Conservation (phyloP, 1,140 invertebrate species). For the fruit fly (Drosophila melanogaster) region DNA sequence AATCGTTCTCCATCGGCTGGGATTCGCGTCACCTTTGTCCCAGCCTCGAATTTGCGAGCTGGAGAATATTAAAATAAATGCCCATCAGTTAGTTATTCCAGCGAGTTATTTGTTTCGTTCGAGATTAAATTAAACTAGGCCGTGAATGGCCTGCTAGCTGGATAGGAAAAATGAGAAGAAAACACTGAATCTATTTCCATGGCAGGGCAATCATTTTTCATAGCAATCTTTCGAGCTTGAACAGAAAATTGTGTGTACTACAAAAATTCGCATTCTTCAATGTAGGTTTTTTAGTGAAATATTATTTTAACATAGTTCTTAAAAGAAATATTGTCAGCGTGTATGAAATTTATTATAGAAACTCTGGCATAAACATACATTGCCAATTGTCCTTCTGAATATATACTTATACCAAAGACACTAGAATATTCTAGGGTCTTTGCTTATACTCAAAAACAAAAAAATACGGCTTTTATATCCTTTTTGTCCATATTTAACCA, state of each 20-base stretch:
- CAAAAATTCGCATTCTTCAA: no score
- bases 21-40: conserved; percentile 9
- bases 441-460: no score
- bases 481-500: conserved; percentile 3
- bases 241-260: not conserved
- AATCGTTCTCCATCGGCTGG: not conserved
- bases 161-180: conserved; percentile 2
- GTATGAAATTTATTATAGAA: no score
- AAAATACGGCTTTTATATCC: conserved; percentile 4
- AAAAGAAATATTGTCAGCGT: not conserved
- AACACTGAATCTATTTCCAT: conserved; percentile 1
- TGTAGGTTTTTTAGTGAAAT: no score
- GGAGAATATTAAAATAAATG: conserved; percentile 78
- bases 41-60: not conserved
- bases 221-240: conserved; percentile 1
- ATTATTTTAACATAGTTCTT: no score
- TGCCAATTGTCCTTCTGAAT: no score
- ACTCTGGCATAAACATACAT: no score
- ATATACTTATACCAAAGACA: no score
- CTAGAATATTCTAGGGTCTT: no score
- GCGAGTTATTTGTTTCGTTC: conserved; percentile 44
- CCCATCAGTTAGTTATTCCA: conserved; percentile 44
- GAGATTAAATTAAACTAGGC: conserved; percentile 76
- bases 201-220: not conserved
- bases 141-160: conserved; percentile 53